These are phyloP conservation scores for Nipponia nippon DNA, from an alignment of 2,113 vertebrate species.

Conservation along the genomic window DNA sequence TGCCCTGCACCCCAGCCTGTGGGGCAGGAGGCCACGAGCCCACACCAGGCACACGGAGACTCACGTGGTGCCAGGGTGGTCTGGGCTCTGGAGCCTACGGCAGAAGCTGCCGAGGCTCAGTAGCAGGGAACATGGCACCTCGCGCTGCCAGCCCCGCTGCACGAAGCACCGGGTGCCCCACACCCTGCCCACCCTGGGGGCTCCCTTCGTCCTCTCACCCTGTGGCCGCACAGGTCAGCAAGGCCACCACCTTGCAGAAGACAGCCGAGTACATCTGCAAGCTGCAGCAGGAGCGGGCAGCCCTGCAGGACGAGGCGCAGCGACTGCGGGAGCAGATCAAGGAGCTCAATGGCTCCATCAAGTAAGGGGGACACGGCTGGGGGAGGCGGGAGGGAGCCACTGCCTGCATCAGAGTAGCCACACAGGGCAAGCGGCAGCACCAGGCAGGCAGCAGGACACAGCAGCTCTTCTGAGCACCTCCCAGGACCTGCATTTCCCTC, in stretches of 20 bases:
- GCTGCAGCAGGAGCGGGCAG: constrained; percentile 91
- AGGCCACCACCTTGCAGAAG: constrained; percentile 94
- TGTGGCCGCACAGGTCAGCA: constrained; percentile 82
- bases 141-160: rapidly evolving
- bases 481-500: not conserved
- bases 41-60: not conserved
- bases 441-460: not conserved
- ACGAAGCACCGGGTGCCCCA: rapidly evolving
- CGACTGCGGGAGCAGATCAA: constrained; percentile 87
- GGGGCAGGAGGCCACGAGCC: not conserved
- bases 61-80: rapidly evolving
- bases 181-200: rapidly evolving
- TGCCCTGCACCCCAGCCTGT: not conserved
- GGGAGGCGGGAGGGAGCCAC: not conserved
- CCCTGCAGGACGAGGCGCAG: constrained; percentile 91
- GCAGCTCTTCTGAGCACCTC: not conserved
- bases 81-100: not conserved
- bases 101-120: not conserved
- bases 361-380: constrained; percentile 60
- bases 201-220: not conserved
- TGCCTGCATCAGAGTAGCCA: not conserved
- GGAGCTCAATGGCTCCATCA: constrained; percentile 89
- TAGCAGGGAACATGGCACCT: rapidly evolving
- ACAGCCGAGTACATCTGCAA: constrained; percentile 92
- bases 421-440: rapidly evolving